Percentiles rank a stretch among this genome's conserved stretches.
These are phyloP conservation scores for Xyliphius kryptos DNA, from an alignment of 2,113 vertebrate genomes.

Conservation along the genomic window DNA sequence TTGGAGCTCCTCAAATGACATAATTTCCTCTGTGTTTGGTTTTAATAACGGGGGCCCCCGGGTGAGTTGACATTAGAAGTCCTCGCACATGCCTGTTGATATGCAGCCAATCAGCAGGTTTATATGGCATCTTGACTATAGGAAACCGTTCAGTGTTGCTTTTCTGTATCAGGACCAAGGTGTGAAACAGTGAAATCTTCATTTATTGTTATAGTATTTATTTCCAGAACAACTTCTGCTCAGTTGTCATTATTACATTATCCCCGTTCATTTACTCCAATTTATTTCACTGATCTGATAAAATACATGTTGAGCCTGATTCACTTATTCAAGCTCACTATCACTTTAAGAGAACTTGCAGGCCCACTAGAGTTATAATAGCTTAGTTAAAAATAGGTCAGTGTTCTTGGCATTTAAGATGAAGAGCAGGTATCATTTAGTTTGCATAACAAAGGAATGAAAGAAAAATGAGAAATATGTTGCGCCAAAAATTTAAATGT, in stretches of 20 bases:
- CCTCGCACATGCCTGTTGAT: conserved; percentile 25
- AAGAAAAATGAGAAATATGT: not conserved
- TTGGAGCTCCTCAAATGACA: too few species aligned
- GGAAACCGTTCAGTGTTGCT: conserved; percentile 5
- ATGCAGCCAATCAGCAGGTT: conserved; percentile 29
- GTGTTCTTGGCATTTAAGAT: not conserved
- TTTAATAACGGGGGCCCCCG: conserved; percentile 24
- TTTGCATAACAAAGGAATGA: not conserved
- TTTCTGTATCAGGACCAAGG: not conserved
- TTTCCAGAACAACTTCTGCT: not conserved
- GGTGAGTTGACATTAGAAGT: conserved; percentile 26
- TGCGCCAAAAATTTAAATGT: not conserved
- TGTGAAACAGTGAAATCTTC: not conserved
- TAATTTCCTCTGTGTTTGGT: too few species aligned
- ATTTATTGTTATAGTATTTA: not conserved
- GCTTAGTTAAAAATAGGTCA: conserved; percentile 24
- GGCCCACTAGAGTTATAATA: conserved; percentile 12
- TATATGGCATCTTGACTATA: conserved; percentile 12
- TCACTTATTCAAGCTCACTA: conserved; percentile 9
- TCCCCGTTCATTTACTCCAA: not conserved
- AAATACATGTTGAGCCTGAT: conserved; percentile 8
- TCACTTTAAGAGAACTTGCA: conserved; percentile 19
- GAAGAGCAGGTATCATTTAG: not conserved
- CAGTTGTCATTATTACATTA: not conserved
- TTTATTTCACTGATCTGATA: not conserved